Conservation (phyloP, 2,113 vertebrate species). For the Micromys minutus region DNA sequence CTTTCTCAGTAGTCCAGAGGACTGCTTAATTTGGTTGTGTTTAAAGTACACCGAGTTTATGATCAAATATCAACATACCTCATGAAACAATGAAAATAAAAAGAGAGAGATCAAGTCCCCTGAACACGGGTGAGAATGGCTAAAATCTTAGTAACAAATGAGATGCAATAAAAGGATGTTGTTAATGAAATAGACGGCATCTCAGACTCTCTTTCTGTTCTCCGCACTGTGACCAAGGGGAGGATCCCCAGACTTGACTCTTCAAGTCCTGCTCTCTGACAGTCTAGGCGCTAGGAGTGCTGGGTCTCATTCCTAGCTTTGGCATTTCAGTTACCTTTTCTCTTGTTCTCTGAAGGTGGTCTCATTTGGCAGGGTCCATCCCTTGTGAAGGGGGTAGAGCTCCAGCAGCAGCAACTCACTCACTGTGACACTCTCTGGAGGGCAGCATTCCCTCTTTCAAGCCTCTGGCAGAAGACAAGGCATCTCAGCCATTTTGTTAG, state of each 20-base stretch:
- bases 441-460: background rate
- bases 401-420: background rate
- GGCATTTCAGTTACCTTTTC: background rate
- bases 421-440: background rate
- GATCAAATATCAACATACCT: slow-evolving; percentile 8
- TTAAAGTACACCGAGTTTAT: slow-evolving; percentile 68
- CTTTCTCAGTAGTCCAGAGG: slow-evolving; percentile 4
- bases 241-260: slow-evolving; percentile 49
- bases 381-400: background rate
- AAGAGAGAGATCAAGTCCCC: slow-evolving; percentile 46
- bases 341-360: background rate
- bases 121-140: slow-evolving; percentile 1
- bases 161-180: slow-evolving; percentile 40
- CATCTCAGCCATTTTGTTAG: background rate
- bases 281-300: background rate
- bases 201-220: slow-evolving; percentile 43
- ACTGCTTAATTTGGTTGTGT: background rate
- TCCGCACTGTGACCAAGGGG: slow-evolving; percentile 62
- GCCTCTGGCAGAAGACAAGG: background rate
- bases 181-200: background rate
- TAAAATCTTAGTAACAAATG: slow-evolving; percentile 1
- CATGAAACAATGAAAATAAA: slow-evolving; percentile 14
- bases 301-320: background rate
- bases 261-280: slow-evolving; percentile 60
- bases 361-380: background rate